A percentile compares a stretch with the other conserved stretches of the same genome.
Evolutionary conservation across 2,888 invertebrate species (phyloP).

Genomic region (Ditula angustiorana): DNA sequence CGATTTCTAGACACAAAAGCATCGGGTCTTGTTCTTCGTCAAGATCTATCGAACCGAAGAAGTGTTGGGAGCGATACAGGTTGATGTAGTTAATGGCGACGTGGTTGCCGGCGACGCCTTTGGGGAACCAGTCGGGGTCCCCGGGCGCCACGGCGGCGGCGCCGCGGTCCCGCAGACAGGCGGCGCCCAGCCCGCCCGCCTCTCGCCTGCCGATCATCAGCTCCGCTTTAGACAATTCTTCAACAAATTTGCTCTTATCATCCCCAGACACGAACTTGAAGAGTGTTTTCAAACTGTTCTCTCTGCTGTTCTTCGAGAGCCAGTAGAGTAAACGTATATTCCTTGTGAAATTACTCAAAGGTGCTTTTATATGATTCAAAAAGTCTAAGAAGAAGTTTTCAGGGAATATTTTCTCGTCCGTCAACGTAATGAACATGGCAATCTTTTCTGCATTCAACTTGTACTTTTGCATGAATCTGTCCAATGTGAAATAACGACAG

Average conservation of each 20-base stretch:
- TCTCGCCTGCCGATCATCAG: conserved; percentile 36
- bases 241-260: conserved; percentile 29
- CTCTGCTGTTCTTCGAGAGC: conserved; percentile 17
- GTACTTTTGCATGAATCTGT: conserved; percentile 12
- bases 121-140: conserved; percentile 52
- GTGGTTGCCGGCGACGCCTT: conserved; percentile 46
- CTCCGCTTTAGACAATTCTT: conserved; percentile 17
- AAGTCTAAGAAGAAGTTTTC: conserved; percentile 36
- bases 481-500: conserved; percentile 23
- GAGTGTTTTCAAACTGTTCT: background rate
- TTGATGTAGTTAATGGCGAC: conserved; percentile 47
- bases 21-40: conserved; percentile 39
- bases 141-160: conserved; percentile 37
- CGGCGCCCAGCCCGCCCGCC: conserved; percentile 37
- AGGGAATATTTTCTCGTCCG: conserved; percentile 18
- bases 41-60: conserved; percentile 43
- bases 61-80: conserved; percentile 40
- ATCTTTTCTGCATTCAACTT: conserved; percentile 18
- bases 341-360: background rate
- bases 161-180: conserved; percentile 40
- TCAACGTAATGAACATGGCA: conserved; percentile 25
- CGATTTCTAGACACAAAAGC: conserved; percentile 52
- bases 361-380: conserved; percentile 25
- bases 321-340: conserved; percentile 14
- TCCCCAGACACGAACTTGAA: conserved; percentile 6